A percentile compares a stretch with the other conserved stretches of the same genome.
Evolutionary conservation across 2,888 invertebrate genomes (phyloP).

Genomic region (Blera fallax): DNA sequence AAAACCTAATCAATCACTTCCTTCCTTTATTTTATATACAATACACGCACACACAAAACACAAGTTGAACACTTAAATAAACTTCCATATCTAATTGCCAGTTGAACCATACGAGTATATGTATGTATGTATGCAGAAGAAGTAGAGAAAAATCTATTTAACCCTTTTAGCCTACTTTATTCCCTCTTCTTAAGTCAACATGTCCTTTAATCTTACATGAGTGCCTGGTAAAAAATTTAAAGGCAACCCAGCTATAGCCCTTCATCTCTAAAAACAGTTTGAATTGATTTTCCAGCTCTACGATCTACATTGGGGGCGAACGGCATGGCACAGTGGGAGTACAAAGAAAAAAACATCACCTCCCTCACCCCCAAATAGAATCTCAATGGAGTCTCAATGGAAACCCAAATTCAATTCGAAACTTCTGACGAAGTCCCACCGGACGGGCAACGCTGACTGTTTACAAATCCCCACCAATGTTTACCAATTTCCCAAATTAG

Average conservation of each 20-base stretch:
- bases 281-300: slow-evolving; percentile 36
- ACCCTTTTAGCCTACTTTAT: slow-evolving; percentile 54
- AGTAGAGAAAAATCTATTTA: slow-evolving; percentile 18
- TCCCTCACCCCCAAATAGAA: background rate
- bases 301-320: background rate
- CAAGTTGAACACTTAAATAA: slow-evolving; percentile 26
- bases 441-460: slow-evolving; percentile 47
- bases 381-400: slow-evolving; percentile 23
- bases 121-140: background rate
- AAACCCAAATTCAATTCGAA: slow-evolving; percentile 44
- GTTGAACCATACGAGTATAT: background rate
- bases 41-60: background rate
- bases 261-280: slow-evolving; percentile 15
- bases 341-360: slow-evolving; percentile 27
- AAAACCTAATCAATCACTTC: slow-evolving; percentile 62
- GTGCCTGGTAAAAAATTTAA: slow-evolving; percentile 57
- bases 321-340: background rate
- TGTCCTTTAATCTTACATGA: slow-evolving; percentile 69
- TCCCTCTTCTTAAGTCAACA: slow-evolving; percentile 60
- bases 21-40: background rate
- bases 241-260: slow-evolving; percentile 15
- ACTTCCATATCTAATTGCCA: slow-evolving; percentile 28
- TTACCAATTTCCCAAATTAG: slow-evolving; percentile 71
- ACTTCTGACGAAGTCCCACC: slow-evolving; percentile 42
- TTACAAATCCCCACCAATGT: slow-evolving; percentile 67